Evolutionary conservation across 2,797 vertebrate genomes (phyloP), one percentile per base, ranked within the genome.

Genomic region (Takifugu ocellatus): DNA sequence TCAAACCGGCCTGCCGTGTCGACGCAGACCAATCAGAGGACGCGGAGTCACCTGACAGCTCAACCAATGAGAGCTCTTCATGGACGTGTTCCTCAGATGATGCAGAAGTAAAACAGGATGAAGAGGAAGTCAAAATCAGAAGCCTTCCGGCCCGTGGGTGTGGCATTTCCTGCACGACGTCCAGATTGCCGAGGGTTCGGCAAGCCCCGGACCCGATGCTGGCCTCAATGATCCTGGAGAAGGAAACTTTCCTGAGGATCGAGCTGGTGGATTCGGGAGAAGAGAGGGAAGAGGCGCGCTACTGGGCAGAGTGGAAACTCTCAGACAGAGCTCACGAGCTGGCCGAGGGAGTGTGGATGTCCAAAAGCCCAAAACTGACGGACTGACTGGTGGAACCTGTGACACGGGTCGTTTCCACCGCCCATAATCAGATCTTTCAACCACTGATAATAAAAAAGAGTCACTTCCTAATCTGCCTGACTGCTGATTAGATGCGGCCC

Each of bases 331-430:
- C 76, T 39, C 70, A 77, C 17, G 63, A 87, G 33, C 63, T 90
- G 77, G 86, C 85, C 29, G 79, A 83, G 58, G 88, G 87, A 44
- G 59, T 89, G 3, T 91, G 88, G 89, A 59, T 86, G 27, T 83
- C 89, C 42, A 60, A 49, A 51, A 85, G 61, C 54, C 65, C 51
- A 53, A 77, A 17, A 42, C 10, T 54, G 17, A 72, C 58, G 36
- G 70, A 82, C 45, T 77, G 72, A 81, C 36, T 33, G 31, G 10
- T 33, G 31, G 36, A 12, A 9, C 8, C 8, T 33, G 4, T 7
- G 6, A 7, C 27, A 0, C 5, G 31, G 31, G 31, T 33, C 31
- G 31, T 10, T 33, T 9, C 31, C 31, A 10, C 27, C 8, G 27
- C 27, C 5, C 27, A 29, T 6, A 29, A 29, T 29, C 27, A 29